Conservation (phyloP, 2,113 vertebrate genomes). For the Lichenostomus cassidix region DNA sequence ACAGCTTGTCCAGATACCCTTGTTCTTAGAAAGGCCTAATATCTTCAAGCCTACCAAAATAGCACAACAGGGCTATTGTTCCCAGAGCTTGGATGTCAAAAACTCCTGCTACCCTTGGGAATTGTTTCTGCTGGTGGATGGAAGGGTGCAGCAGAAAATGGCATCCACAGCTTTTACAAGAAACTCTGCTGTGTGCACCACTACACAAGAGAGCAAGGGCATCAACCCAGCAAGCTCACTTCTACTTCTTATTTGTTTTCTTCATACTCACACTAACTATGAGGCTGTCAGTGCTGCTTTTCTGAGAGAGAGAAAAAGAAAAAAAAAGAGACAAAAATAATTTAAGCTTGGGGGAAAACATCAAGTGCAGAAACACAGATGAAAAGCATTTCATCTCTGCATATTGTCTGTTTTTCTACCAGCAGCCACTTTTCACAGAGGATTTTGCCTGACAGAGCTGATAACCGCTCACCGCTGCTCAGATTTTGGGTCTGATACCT, state of each 20-base stretch:
- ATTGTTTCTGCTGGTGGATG: accelerated
- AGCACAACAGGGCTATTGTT: background rate
- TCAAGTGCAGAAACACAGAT: background rate
- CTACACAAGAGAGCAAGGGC: background rate
- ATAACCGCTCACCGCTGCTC: background rate
- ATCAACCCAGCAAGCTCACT: background rate
- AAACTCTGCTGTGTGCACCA: background rate
- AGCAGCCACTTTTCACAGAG: background rate
- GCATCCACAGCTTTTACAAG: background rate
- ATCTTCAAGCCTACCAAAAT: background rate
- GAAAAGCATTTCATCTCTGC: slow-evolving; percentile 14
- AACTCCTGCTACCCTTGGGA: background rate
- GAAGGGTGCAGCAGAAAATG: background rate
- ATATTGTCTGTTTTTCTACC: background rate
- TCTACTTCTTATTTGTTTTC: background rate
- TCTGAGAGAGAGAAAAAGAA: background rate
- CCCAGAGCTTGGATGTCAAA: background rate
- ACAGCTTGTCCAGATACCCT: background rate
- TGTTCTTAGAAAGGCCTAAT: background rate
- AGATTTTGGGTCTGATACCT: slow-evolving; percentile 13
- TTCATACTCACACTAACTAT: background rate
- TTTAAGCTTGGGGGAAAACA: background rate
- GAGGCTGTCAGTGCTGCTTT: background rate
- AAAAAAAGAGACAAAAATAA: background rate
- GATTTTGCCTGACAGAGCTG: slow-evolving; percentile 14